Conservation (phyloP, 2,113 vertebrate genomes). For the Fulmarus glacialis region DNA sequence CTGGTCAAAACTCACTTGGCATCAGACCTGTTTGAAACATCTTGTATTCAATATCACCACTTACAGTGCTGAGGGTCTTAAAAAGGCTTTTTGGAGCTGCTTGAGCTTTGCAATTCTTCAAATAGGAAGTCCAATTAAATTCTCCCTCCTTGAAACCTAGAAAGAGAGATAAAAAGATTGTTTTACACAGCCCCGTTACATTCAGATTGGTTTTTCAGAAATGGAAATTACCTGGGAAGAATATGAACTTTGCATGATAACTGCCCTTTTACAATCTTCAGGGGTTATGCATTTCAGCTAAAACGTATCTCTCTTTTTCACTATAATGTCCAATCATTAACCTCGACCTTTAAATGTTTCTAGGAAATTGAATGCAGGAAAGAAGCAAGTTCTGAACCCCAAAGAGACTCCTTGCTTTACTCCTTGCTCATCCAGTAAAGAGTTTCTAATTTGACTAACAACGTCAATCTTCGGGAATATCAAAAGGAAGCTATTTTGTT, state of each 20-base stretch:
- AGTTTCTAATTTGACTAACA: not conserved
- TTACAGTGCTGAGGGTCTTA: slow-evolving; percentile 86
- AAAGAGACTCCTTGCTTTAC: not conserved
- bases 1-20: not conserved
- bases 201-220: slow-evolving; percentile 33
- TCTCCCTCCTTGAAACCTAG: slow-evolving; percentile 89
- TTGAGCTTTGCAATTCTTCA: slow-evolving; percentile 89
- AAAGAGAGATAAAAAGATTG: slow-evolving; percentile 25
- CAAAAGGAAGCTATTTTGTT: not conserved
- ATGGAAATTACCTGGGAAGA: slow-evolving; percentile 32
- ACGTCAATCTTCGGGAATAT: not conserved
- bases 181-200: not conserved
- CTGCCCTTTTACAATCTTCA: not conserved
- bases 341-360: slow-evolving; percentile 5
- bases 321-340: slow-evolving; percentile 28
- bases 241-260: slow-evolving; percentile 23
- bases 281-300: not conserved
- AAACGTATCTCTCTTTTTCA: not conserved
- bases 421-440: not conserved
- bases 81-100: slow-evolving; percentile 90
- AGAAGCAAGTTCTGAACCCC: not conserved
- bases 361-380: not conserved
- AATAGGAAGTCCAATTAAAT: slow-evolving; percentile 89
- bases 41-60: not conserved
- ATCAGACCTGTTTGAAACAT: not conserved